These are phyloP conservation scores for Coelopa frigida DNA, from an alignment of 1,140 invertebrate species.

Conservation along the genomic window DNA sequence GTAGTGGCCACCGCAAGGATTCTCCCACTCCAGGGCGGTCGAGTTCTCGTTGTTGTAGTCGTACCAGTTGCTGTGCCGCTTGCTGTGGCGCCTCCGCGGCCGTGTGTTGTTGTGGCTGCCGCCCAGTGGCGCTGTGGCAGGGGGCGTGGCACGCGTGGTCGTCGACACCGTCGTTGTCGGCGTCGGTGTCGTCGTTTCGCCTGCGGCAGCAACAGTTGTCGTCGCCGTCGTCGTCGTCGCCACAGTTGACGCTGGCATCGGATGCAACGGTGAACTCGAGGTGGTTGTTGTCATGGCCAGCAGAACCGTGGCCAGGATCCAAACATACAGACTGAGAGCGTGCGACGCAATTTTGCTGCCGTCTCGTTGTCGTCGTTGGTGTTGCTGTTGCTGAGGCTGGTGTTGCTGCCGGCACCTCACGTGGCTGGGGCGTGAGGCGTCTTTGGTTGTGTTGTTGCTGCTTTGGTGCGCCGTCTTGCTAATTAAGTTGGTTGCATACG, in stretches of 20 bases:
- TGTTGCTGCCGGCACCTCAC: background rate
- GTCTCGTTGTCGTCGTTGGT: conserved; percentile 3
- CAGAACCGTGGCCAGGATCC: too few species aligned
- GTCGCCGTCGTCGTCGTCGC: conserved; percentile 1
- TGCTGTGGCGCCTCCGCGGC: conserved; percentile 33
- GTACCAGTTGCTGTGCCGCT: conserved; percentile 37
- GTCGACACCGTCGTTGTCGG: background rate
- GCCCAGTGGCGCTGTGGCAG: background rate
- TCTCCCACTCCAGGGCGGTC: conserved; percentile 33
- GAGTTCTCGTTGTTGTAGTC: conserved; percentile 34
- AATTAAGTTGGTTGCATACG: conserved; percentile 12
- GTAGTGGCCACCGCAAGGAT: conserved; percentile 35
- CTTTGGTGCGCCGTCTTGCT: conserved; percentile 14
- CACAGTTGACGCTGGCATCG: background rate
- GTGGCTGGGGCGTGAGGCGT: conserved; percentile 16
- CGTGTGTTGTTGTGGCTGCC: background rate
- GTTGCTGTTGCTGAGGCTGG: background rate
- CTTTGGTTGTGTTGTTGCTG: conserved; percentile 11
- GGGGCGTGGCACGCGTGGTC: background rate
- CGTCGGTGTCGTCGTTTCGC: background rate
- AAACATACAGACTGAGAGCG: too few species aligned
- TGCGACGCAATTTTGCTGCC: too few species aligned
- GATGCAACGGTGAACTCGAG: too few species aligned
- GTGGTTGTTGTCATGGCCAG: too few species aligned
- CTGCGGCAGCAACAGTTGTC: conserved; percentile 1